These are phyloP conservation scores for Mus pahari DNA, from an alignment of 2,113 vertebrate species.

Conservation along the genomic window DNA sequence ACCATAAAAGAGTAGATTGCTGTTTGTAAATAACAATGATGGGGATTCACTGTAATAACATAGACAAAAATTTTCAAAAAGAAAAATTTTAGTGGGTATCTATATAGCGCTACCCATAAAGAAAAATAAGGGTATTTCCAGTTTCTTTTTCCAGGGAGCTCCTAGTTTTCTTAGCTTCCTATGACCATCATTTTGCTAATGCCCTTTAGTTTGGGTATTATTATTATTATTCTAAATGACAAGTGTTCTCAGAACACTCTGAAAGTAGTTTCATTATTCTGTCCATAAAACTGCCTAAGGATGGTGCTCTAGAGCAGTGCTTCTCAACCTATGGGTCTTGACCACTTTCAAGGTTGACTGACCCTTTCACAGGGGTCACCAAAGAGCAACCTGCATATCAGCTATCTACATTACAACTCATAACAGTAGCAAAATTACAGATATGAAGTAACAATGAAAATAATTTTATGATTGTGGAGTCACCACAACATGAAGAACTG, in stretches of 20 bases:
- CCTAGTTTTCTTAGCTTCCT: slow-evolving; percentile 60
- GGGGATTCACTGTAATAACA: slow-evolving; percentile 52
- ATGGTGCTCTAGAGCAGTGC: slow-evolving; percentile 6
- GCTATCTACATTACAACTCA: neutral
- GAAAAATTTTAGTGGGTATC: slow-evolving; percentile 48
- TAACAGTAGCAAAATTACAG: neutral
- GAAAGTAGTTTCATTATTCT: neutral
- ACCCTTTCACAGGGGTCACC: neutral
- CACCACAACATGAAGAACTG: neutral
- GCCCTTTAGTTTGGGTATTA: slow-evolving; percentile 44
- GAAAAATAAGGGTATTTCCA: slow-evolving; percentile 69
- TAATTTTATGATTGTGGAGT: neutral
- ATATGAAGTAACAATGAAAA: neutral
- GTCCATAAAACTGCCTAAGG: slow-evolving; percentile 39
- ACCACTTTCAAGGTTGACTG: neutral
- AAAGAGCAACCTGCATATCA: neutral
- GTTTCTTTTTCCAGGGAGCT: slow-evolving; percentile 59
- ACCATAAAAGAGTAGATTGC: neutral
- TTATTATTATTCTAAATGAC: slow-evolving; percentile 59
- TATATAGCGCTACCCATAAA: slow-evolving; percentile 64
- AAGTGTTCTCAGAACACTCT: slow-evolving; percentile 40
- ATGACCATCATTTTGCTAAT: slow-evolving; percentile 57
- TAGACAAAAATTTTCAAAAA: slow-evolving; percentile 55
- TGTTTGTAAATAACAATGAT: slow-evolving; percentile 34
- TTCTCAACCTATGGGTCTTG: neutral